These are phyloP conservation scores for Zaprionus inermis DNA, from an alignment of 1,140 invertebrate species.

Conservation along the genomic window DNA sequence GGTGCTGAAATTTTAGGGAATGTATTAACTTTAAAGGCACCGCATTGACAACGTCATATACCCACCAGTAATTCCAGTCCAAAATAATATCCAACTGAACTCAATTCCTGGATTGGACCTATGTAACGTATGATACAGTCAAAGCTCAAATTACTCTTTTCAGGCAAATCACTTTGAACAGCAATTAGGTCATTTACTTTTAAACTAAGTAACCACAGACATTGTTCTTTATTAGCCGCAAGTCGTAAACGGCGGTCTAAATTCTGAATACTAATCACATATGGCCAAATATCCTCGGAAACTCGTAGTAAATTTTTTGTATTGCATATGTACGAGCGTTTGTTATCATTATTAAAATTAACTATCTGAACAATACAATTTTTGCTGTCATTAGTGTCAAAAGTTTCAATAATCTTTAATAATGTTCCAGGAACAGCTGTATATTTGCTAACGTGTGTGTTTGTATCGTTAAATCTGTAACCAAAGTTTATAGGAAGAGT, in stretches of 20 bases:
- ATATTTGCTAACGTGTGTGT: constrained; percentile 14
- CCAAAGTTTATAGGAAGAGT: constrained; percentile 16
- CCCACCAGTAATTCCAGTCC: constrained; percentile 86
- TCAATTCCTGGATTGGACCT: constrained; percentile 85
- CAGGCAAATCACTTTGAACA: constrained; percentile 76
- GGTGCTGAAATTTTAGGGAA: constrained; percentile 40
- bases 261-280: constrained; percentile 84
- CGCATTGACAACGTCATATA: not conserved
- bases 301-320: constrained; percentile 41
- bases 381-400: constrained; percentile 18
- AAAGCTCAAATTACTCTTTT: constrained; percentile 43
- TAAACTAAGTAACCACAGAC: constrained; percentile 82
- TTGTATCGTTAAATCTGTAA: not conserved
- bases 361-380: constrained; percentile 60
- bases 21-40: not conserved
- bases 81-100: constrained; percentile 86
- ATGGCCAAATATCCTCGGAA: constrained; percentile 84
- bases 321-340: constrained; percentile 57
- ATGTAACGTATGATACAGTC: constrained; percentile 85
- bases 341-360: constrained; percentile 40
- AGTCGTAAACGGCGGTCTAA: constrained; percentile 85
- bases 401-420: constrained; percentile 50
- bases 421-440: constrained; percentile 44
- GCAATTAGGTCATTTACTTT: constrained; percentile 74
- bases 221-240: constrained; percentile 84